Evolutionary conservation across 37 sponge, comb jelly and placozoan species (phyloP).

Genomic region (Cliona cf. orientalis): DNA sequence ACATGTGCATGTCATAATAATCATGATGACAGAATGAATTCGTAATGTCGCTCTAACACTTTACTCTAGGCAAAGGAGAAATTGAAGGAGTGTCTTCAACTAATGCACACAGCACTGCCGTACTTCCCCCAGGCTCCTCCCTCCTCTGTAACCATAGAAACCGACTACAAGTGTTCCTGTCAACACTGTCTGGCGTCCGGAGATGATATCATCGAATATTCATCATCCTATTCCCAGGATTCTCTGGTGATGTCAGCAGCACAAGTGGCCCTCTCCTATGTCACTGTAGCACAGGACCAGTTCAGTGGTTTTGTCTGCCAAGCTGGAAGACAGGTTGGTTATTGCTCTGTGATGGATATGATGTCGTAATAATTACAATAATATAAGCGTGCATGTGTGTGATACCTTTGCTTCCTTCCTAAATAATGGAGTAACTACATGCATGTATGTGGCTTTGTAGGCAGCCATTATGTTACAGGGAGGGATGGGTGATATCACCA

Average conservation of each 20-base stretch:
- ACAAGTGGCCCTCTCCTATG: neutral
- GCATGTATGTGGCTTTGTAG: too few relatives aligned
- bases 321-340: slow-evolving; percentile 49
- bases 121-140: slow-evolving; percentile 23
- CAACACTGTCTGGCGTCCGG: neutral
- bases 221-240: too few relatives aligned
- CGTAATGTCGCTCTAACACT: neutral
- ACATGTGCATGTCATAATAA: too few relatives aligned
- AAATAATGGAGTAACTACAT: too few relatives aligned
- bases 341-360: too few relatives aligned
- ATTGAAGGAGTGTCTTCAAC: slow-evolving; percentile 27
- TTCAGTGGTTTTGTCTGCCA: slow-evolving; percentile 48
- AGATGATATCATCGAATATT: too few relatives aligned
- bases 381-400: too few relatives aligned
- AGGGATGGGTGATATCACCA: too few relatives aligned
- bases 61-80: slow-evolving; percentile 40
- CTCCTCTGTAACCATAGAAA: neutral
- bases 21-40: too few relatives aligned
- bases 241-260: slow-evolving; percentile 1
- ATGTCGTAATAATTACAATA: too few relatives aligned
- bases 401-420: too few relatives aligned
- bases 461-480: too few relatives aligned
- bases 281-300: slow-evolving; percentile 33
- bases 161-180: neutral
- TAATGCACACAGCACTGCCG: neutral